Evolutionary conservation across 2,113 vertebrate species (phyloP).

Genomic region (Natator depressus): DNA sequence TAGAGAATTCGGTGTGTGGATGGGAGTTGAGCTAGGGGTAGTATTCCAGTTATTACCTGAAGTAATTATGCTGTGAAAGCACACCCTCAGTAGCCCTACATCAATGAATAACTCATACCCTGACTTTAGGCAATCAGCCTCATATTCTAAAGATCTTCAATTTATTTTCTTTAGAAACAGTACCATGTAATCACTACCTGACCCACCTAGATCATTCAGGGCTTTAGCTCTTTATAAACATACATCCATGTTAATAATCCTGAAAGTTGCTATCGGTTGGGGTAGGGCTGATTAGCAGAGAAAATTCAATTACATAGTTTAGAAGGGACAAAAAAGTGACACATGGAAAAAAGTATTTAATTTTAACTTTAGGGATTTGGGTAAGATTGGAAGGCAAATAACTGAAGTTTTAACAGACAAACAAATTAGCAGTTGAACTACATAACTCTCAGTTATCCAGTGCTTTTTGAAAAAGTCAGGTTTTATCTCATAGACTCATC

Average conservation of each 20-base stretch:
- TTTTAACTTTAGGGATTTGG: constrained; percentile 50
- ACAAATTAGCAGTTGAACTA: constrained; percentile 22
- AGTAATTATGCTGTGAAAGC: background rate
- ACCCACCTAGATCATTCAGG: constrained; percentile 52
- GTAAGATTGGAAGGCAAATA: constrained; percentile 27
- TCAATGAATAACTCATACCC: constrained; percentile 9
- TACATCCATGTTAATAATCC: constrained; percentile 59
- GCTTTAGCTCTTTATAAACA: constrained; percentile 46
- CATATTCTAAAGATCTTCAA: constrained; percentile 49
- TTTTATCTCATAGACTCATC: constrained; percentile 62
- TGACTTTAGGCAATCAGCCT: constrained; percentile 33
- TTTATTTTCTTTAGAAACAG: constrained; percentile 34
- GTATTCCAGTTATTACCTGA: background rate
- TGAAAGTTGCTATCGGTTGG: constrained; percentile 54
- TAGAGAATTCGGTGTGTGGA: background rate
- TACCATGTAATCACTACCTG: constrained; percentile 14
- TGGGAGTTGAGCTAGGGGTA: background rate
- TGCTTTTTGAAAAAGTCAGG: constrained; percentile 34
- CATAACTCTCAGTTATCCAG: constrained; percentile 72
- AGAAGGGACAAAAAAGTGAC: constrained; percentile 53
- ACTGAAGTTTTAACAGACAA: constrained; percentile 52
- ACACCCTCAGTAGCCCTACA: background rate
- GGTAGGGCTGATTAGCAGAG: constrained; percentile 47
- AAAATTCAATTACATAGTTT: constrained; percentile 46
- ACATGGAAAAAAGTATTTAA: constrained; percentile 63